phyloP scores from a whole-genome alignment of 2,797 vertebrate species.

The Pristis pectinata region DNA sequence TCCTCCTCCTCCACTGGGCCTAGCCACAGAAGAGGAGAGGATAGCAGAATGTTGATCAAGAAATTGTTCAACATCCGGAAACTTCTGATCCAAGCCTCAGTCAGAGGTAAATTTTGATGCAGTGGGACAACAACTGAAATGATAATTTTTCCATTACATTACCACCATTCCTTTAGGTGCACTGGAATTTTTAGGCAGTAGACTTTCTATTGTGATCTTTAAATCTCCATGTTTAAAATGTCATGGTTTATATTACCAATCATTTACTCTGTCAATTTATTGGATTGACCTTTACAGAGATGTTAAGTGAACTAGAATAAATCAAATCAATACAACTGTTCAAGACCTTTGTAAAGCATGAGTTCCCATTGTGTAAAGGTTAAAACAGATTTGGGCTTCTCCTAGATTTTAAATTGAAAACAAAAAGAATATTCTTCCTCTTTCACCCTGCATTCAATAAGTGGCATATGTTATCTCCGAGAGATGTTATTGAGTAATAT shows the following conservation, averaged over 20 bases:
- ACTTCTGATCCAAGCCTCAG: too few species aligned
- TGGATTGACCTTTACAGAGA: slow-evolving; percentile 5
- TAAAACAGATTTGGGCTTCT: neutral
- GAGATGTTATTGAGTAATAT: neutral
- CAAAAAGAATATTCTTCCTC: neutral
- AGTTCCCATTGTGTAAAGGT: slow-evolving; percentile 9
- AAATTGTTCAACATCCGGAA: too few species aligned
- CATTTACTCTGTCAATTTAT: slow-evolving; percentile 21
- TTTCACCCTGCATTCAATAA: neutral
- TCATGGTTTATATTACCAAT: neutral
- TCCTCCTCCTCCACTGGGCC: too few species aligned
- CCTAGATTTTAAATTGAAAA: neutral
- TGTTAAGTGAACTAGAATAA: neutral
- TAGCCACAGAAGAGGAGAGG: neutral
- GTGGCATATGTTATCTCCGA: neutral
- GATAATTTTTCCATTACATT: too few species aligned
- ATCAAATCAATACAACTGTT: neutral
- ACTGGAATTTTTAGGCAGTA: too few species aligned
- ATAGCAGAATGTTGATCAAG: neutral
- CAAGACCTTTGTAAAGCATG: neutral
- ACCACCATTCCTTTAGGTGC: too few species aligned
- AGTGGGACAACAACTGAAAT: too few species aligned
- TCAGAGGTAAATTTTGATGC: too few species aligned
- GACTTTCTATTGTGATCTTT: neutral
- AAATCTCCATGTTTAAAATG: neutral